Base-by-base conservation (phyloP, 1,140 invertebrate species). In the Diploscapter pachys region DNA sequence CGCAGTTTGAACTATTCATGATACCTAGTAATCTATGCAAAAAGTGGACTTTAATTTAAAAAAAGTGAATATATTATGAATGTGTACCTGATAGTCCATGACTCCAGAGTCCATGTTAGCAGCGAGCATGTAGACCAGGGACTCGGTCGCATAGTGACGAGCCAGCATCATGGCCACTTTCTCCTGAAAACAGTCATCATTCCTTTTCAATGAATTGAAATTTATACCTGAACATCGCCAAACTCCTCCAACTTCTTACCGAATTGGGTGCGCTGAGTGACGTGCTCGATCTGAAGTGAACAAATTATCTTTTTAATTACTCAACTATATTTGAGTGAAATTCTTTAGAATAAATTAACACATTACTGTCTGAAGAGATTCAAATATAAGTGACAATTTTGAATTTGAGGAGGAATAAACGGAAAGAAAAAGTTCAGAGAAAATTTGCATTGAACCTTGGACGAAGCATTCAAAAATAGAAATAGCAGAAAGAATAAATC, bases 101-200 rank as follows among this genome's bases (percentile, higher is more conserved):
- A 87, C 87, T 5, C 89, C 89, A 70, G 85, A 80, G 87, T 98
- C 95, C 95, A 98, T 98, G 84, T 95, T 96, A 70, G 92, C 92
- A 55, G 92, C 92, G 87, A 89, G 78, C 52, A 88, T 88, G 86
- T 95, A 99, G 4, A 94, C 95, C 88, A 99, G 91, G 89, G 89
- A 88, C 84, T 99, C 94, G 1, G 94, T 95, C 3, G 93, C 91
- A 87, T 99, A 99, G 79, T 99, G 96, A 61, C 92, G 77, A 5
- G 73, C 59, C 9, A 81, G 64, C 80, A 86, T 86, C 31, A 80
- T 78, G 49, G 80, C 68, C 9, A 86, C 67, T 31, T 82, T 82
- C 79, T 89, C 31, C 31, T 31, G 31, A 31, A 31, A 1, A 31
- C 1, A 31, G 31, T 31, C 31, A 31, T 31, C 31, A 31, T 0